Evolutionary conservation across 2,797 vertebrate species (phyloP).

Genomic region (Anguilla pacifica): DNA sequence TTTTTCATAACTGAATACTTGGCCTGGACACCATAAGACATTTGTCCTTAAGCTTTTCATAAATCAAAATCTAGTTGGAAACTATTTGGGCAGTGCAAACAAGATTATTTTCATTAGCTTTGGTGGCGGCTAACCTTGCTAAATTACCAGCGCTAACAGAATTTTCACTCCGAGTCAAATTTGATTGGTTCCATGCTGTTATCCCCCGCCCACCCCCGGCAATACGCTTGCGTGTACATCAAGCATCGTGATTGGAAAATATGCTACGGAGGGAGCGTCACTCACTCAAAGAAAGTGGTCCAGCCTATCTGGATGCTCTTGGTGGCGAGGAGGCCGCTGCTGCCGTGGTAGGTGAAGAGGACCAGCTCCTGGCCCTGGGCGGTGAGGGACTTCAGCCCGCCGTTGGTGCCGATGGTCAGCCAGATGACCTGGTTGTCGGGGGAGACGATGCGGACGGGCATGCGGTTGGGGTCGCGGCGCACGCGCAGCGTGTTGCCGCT

Average conservation of each 20-base stretch:
- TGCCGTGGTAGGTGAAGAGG: constrained; percentile 94
- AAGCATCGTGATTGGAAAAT: no score
- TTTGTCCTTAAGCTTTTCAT: background rate
- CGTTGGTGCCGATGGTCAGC: constrained; percentile 96
- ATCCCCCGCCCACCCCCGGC: background rate
- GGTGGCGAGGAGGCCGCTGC: constrained; percentile 94
- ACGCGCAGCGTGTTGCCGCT: constrained; percentile 94
- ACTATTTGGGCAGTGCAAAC: background rate
- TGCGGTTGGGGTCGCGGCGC: constrained; percentile 89
- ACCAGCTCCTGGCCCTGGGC: constrained; percentile 94
- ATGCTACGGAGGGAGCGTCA: constrained; percentile 33
- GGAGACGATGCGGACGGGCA: constrained; percentile 94
- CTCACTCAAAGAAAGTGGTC: constrained; percentile 99
- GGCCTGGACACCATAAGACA: background rate
- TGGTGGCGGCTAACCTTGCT: background rate
- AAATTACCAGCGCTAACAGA: background rate
- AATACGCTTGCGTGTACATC: background rate
- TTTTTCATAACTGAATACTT: background rate
- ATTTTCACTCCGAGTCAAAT: background rate
- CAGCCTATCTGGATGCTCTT: constrained; percentile 97
- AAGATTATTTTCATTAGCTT: background rate
- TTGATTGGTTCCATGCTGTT: background rate
- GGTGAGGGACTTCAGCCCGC: constrained; percentile 91
- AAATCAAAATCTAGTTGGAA: background rate
- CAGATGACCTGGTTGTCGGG: constrained; percentile 97